Base-by-base conservation (phyloP, 2,797 vertebrate species). In the Gadopsis marmoratus region DNA sequence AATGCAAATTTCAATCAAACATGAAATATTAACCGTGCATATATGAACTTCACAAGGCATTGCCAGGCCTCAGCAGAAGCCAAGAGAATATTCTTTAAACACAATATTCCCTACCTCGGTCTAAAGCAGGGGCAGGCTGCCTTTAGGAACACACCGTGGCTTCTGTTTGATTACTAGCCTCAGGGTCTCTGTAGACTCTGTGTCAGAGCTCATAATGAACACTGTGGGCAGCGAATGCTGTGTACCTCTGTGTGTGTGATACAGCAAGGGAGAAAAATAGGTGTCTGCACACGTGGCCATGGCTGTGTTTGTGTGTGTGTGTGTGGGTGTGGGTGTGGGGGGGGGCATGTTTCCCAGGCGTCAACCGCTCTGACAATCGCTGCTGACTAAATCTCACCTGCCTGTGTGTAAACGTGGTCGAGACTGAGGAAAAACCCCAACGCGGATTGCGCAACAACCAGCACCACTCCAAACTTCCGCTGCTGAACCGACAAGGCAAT, bases 201-300 rank as follows among this genome's bases (percentile, higher is more conserved):
- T 78, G 88, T 87, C 81, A 83, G 54, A 89, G 86, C 86, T 89
- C 78, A 76, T 83, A 88, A 90, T 87, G 78, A 90, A 80, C 86
- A 66, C 84, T 75, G 80, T 82, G 83, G 85, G 81, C 76, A 84
- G 73, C 26, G 65, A 82, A 33, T n/a, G 54, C 21, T 12, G 64
- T 63, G 53, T 33, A 37, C 21, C 45, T 74, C 19, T 48, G 43
- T 64, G 63, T 50, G 65, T 23, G 29, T 64, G 64, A 31, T 17
- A 33, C 63, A 81, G 41, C 3, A 4, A 45, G 12, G 16, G 35
- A 48, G 29, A 14, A 70, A 53, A 47, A 47, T 26, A 68, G 48
- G 51, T 51, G 64, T 71, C 5, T 1, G 21, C 48, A 12, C 41
- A 54, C 33, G 45, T 58, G 35, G 55, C 41, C 50, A 35, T 79